phyloP scores from a whole-genome alignment of 2,888 invertebrate species.

The Nomada fucata region DNA sequence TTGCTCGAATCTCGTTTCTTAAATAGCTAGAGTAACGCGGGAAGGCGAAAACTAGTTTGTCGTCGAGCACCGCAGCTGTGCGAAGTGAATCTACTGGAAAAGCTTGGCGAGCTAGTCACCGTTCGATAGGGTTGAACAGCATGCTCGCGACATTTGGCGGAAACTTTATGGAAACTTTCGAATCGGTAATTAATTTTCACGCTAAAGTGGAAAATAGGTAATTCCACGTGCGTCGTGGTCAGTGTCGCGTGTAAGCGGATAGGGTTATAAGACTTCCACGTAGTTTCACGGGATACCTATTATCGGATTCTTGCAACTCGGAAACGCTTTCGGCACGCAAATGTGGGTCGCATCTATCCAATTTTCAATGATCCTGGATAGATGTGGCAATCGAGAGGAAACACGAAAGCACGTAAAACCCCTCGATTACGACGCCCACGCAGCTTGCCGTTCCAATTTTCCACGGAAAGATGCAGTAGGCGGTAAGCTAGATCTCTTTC shows the following conservation, averaged over 20 bases:
- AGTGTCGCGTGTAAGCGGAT: constrained; percentile 21
- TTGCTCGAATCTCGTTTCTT: constrained; percentile 34
- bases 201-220: background rate
- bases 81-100: constrained; percentile 24
- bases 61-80: background rate
- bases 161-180: background rate
- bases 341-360: constrained; percentile 36
- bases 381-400: constrained; percentile 38
- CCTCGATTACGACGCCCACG: constrained; percentile 43
- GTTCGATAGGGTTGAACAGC: background rate
- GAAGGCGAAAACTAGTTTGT: constrained; percentile 29
- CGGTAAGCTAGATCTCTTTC: constrained; percentile 81
- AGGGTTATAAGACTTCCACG: constrained; percentile 32
- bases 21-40: constrained; percentile 19
- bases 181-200: background rate
- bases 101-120: constrained; percentile 5
- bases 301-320: constrained; percentile 51
- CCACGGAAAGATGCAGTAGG: constrained; percentile 74
- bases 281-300: background rate
- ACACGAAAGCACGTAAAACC: background rate
- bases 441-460: constrained; percentile 21
- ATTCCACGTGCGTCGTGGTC: background rate
- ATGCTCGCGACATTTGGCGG: constrained; percentile 19
- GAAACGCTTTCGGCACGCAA: constrained; percentile 41
- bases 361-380: constrained; percentile 16